A percentile compares a stretch with the other conserved stretches of the same genome.
phyloP scores from a whole-genome alignment of 2,113 vertebrate genomes.

The Aleadryas rufinucha region DNA sequence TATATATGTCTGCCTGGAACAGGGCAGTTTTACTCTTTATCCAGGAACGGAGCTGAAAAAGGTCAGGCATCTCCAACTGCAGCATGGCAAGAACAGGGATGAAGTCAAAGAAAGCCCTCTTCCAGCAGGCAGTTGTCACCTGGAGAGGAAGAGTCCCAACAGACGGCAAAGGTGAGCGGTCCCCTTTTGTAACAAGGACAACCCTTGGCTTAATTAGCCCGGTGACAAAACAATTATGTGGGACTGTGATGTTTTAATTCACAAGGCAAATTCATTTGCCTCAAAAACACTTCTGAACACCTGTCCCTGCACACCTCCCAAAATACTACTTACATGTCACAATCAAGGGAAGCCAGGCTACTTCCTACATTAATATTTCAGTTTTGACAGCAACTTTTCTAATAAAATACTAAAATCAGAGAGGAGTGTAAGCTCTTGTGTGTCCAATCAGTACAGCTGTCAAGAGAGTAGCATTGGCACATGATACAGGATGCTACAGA shows the following conservation, averaged over 20 bases:
- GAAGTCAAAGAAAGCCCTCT: background rate
- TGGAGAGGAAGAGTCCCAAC: background rate
- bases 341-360: background rate
- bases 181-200: accelerated
- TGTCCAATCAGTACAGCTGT: background rate
- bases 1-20: background rate
- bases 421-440: background rate
- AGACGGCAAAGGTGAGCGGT: background rate
- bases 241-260: background rate
- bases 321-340: background rate
- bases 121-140: background rate
- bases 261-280: background rate
- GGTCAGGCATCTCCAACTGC: background rate
- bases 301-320: background rate
- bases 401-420: background rate
- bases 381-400: background rate
- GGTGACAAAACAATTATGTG: background rate
- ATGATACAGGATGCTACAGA: background rate
- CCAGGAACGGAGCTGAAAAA: slow-evolving; percentile 15
- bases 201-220: background rate
- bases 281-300: background rate
- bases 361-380: background rate
- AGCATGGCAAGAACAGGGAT: background rate
- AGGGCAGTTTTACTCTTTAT: background rate
- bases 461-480: background rate